Conservation (phyloP, 2,113 vertebrate species). For the Pseudorasbora parva region DNA sequence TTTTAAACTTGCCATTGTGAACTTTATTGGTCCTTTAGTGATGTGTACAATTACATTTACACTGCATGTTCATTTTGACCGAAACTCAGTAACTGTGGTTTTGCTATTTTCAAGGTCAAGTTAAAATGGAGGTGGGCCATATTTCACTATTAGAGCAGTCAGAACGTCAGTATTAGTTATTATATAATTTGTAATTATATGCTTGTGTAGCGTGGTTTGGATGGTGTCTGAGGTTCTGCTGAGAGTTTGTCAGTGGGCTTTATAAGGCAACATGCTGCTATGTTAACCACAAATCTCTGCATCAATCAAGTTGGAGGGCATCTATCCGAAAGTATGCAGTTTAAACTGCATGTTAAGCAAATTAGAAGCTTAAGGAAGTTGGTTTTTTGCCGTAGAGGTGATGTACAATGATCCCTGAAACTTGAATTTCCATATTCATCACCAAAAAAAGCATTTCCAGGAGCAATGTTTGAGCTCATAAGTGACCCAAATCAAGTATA, state of each 20-base stretch:
- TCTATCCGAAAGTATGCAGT: not conserved
- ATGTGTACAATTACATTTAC: constrained; percentile 12
- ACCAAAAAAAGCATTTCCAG: not conserved
- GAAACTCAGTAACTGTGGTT: constrained; percentile 15
- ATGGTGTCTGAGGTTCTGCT: constrained; percentile 26
- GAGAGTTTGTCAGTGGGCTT: constrained; percentile 37
- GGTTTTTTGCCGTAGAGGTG: not conserved
- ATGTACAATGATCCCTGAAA: constrained; percentile 7
- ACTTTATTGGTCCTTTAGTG: not conserved
- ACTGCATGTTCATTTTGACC: constrained; percentile 7
- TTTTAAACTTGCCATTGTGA: not conserved
- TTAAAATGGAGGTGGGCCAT: constrained; percentile 32
- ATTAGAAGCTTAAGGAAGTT: not conserved
- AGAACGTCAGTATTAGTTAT: constrained; percentile 24
- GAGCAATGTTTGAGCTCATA: not conserved
- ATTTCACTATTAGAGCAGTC: constrained; percentile 12
- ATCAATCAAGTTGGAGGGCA: constrained; percentile 21
- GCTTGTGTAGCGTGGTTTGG: constrained; percentile 40
- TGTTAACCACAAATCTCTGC: constrained; percentile 44
- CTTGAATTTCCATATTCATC: not conserved
- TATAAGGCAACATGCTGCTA: constrained; percentile 32
- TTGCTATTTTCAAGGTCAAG: constrained; percentile 18
- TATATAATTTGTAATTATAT: constrained; percentile 49
- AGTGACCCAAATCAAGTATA: not conserved
- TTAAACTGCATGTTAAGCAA: constrained; percentile 23